A percentile compares a stretch with the other conserved stretches of the same genome.
phyloP scores from a whole-genome alignment of 2,888 invertebrate genomes.

The Xestia rhomboidea region DNA sequence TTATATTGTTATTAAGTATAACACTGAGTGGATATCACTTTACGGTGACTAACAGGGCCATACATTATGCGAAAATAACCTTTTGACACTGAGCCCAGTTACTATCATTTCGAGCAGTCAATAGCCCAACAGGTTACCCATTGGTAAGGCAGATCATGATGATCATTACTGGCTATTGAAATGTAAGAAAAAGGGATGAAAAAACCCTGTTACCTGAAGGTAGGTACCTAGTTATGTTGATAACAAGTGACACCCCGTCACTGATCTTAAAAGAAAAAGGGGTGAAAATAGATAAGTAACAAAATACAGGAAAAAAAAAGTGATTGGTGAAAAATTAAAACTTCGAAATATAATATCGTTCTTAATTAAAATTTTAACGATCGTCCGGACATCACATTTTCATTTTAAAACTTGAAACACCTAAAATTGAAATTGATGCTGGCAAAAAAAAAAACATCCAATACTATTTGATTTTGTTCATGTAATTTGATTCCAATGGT shows the following conservation, averaged over 20 bases:
- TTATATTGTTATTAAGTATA: no score
- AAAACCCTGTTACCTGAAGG: background rate
- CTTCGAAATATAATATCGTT: conserved; percentile 24
- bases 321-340: conserved; percentile 5
- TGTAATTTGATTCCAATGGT: conserved; percentile 11
- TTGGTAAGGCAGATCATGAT: no score
- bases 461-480: background rate
- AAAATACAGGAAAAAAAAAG: conserved; percentile 6
- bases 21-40: no score
- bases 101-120: no score
- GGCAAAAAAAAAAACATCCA: background rate
- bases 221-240: background rate
- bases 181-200: background rate
- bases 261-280: background rate
- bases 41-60: no score
- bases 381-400: background rate
- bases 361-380: conserved; percentile 46
- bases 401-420: background rate
- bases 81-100: no score
- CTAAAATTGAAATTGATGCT: conserved; percentile 10
- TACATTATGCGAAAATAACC: no score
- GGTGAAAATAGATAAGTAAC: background rate
- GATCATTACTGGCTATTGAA: background rate
- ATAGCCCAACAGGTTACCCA: no score
- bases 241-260: background rate